phyloP scores from a whole-genome alignment of 2,888 invertebrate genomes.

The Scaptomyza tumidula region DNA sequence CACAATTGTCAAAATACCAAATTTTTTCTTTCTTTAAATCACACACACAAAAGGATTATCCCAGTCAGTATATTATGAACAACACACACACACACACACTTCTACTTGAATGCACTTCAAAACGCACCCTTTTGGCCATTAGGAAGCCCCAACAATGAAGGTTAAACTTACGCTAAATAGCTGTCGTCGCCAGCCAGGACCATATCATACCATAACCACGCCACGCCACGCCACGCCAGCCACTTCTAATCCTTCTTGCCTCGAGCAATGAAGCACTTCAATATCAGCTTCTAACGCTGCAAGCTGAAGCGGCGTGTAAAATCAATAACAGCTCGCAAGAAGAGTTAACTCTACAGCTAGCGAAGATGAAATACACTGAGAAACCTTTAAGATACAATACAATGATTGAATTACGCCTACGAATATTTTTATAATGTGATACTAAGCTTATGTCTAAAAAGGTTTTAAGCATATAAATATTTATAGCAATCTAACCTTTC shows the following conservation, averaged over 20 bases:
- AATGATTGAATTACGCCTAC: background rate
- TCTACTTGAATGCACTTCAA: slow-evolving; percentile 52
- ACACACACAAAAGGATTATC: slow-evolving; percentile 52
- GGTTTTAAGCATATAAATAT: too few species aligned
- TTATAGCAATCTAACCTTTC: background rate
- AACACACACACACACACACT: slow-evolving; percentile 29
- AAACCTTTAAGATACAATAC: background rate
- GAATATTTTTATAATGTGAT: background rate
- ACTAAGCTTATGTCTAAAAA: too few species aligned
- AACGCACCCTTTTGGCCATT: slow-evolving; percentile 45
- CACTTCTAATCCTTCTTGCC: slow-evolving; percentile 57
- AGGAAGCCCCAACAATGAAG: slow-evolving; percentile 76
- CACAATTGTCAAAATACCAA: slow-evolving; percentile 52
- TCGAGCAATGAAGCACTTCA: slow-evolving; percentile 64
- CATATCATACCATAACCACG: too few species aligned
- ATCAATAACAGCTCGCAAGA: slow-evolving; percentile 45
- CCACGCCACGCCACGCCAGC: slow-evolving; percentile 11
- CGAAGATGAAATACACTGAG: background rate
- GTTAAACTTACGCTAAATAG: slow-evolving; percentile 74
- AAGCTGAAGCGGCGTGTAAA: slow-evolving; percentile 27
- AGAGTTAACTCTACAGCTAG: background rate
- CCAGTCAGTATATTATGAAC: slow-evolving; percentile 12
- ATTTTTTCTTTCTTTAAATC: slow-evolving; percentile 53
- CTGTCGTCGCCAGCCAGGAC: slow-evolving; percentile 53
- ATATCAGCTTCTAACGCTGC: slow-evolving; percentile 49